Base-by-base conservation (phyloP, 2,797 vertebrate species). In the Anguilla anguilla region DNA sequence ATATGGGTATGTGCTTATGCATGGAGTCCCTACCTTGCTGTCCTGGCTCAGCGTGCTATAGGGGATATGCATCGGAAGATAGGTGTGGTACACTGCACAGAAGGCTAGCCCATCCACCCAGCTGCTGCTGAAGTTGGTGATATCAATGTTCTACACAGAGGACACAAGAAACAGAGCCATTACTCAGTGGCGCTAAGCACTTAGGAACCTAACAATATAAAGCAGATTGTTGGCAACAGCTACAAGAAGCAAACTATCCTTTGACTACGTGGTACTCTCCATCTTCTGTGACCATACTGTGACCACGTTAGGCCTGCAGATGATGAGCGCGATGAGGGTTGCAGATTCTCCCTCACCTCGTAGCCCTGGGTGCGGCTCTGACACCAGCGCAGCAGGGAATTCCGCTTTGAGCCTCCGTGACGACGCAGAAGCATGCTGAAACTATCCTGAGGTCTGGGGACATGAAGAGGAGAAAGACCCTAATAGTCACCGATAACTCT, bases 111-210 rank as follows among this genome's bases (percentile, higher is more conserved):
- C 96, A 9, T 97, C 96, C 79, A 95, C 95, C 96, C 96, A 97
- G 91, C 96, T 96, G 92, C 93, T 96, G 91, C 96, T 97, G 93
- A 97, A 97, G 92, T 97, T 97, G 53, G 96, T 97, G 88, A 97
- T 96, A 19, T 96, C 96, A 91, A 97, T 95, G 85, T 96, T 93
- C 96, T 97, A 94, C 59, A 87, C 51, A 91, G 49, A 90, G 83
- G n/a, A 84, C 0, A 85, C 28, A 17, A 85, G 53, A 61, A 35
- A 84, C 22, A 53, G 35, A 13, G 11, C 17, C 35, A 28, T 51
- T 46, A 87, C 31, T 15, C 53, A 84, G 22, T 59, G 83, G 22
- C 25, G 1, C 25, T n/a, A 15, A 49, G 22, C 46, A 57, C 19
- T 86, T 25, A 9, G 15, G 43, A 72, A 22, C 82, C 11, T 10